phyloP scores from a whole-genome alignment of 2,113 vertebrate genomes.

The Zapus hudsonius region DNA sequence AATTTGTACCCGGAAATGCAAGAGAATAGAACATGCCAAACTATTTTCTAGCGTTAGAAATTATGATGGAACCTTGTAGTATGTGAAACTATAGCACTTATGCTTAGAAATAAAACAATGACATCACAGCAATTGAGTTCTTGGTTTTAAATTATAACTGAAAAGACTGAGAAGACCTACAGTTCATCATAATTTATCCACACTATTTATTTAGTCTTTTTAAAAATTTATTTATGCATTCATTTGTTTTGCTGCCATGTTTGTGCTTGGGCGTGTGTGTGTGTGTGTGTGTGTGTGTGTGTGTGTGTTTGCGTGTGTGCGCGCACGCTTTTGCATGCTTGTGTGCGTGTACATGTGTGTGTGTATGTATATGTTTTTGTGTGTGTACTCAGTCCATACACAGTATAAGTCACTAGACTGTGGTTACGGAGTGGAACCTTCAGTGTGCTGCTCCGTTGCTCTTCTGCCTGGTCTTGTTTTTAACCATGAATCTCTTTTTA shows the following conservation, averaged over 20 bases:
- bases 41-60: conserved; percentile 8
- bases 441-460: no score
- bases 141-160: not conserved
- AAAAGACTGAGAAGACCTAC: not conserved
- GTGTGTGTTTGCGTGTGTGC: no score
- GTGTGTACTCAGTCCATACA: not conserved
- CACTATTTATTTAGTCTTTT: no score
- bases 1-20: not conserved
- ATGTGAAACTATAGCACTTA: not conserved
- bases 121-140: not conserved
- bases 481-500: no score
- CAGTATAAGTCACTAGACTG: no score
- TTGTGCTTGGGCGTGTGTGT: no score
- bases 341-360: not conserved
- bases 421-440: no score
- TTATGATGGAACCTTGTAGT: not conserved
- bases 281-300: no score
- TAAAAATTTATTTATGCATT: no score
- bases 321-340: not conserved
- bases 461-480: no score
- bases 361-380: not conserved
- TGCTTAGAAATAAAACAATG: not conserved
- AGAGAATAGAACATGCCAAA: not conserved
- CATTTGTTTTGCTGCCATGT: no score
- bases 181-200: no score